phyloP scores from a whole-genome alignment of 2,113 vertebrate species.

The Melanostigma gelatinosum region DNA sequence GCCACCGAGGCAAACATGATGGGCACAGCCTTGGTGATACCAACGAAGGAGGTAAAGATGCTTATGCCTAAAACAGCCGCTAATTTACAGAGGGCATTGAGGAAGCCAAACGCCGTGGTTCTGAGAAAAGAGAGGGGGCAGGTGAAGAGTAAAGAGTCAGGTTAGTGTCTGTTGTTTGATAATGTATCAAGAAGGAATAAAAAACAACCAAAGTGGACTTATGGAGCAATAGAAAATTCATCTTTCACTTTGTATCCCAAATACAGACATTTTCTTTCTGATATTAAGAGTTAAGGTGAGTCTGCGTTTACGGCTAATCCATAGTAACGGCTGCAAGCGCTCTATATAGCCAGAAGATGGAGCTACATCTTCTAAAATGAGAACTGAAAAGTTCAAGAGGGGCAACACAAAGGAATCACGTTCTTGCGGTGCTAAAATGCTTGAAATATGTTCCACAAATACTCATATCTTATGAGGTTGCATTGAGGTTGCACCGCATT shows the following conservation, averaged over 20 bases:
- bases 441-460: not conserved
- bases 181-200: not conserved
- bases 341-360: slow-evolving; percentile 60
- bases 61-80: slow-evolving; percentile 95
- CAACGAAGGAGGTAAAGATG: slow-evolving; percentile 97
- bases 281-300: not conserved
- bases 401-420: not conserved
- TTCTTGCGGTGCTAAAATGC: not conserved
- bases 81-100: slow-evolving; percentile 94
- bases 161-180: not conserved
- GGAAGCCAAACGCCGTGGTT: slow-evolving; percentile 95
- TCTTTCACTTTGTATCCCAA: not conserved
- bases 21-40: slow-evolving; percentile 94
- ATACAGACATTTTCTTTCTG: not conserved
- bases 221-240: not conserved
- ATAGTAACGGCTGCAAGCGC: not conserved
- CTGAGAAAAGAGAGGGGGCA: slow-evolving; percentile 71
- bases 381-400: not conserved
- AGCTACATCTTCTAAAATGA: slow-evolving; percentile 25
- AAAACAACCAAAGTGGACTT: not conserved
- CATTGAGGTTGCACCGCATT: not conserved
- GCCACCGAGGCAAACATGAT: slow-evolving; percentile 94
- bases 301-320: not conserved
- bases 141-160: not conserved
- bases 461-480: not conserved